Percentiles rank a stretch among this genome's conserved stretches.
phyloP scores from a whole-genome alignment of 2,113 vertebrate genomes.

The Melanocharis versteri region DNA sequence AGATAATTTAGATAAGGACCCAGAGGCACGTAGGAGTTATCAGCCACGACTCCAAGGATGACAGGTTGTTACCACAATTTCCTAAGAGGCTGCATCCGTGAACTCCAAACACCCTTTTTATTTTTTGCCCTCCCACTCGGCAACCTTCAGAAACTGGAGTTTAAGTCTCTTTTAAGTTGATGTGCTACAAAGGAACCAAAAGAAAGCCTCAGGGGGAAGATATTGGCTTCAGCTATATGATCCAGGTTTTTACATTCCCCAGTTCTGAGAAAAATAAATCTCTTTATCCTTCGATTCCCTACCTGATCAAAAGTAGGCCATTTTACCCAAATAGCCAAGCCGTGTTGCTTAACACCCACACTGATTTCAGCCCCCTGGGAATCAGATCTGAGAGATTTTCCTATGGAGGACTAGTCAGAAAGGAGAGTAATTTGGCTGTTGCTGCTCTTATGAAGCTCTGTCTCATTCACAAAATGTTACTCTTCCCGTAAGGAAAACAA shows the following conservation, averaged over 20 bases:
- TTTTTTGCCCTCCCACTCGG: neutral
- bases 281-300: neutral
- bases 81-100: neutral
- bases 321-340: conserved; percentile 1
- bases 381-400: conserved; percentile 12
- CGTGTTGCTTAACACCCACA: neutral
- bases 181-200: conserved; percentile 20
- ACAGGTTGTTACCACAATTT: conserved; percentile 5
- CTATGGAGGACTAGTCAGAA: neutral
- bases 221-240: conserved; percentile 11
- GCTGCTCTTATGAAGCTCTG: neutral
- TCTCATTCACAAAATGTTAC: neutral
- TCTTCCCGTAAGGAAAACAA: neutral
- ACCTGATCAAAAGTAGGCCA: conserved; percentile 22
- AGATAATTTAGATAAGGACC: conserved; percentile 15
- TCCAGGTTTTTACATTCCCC: conserved; percentile 1
- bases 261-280: neutral
- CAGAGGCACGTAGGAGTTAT: neutral
- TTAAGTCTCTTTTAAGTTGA: conserved; percentile 23
- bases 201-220: conserved; percentile 19
- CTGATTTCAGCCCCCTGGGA: neutral
- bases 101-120: neutral
- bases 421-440: neutral
- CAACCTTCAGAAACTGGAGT: neutral
- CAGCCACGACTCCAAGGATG: neutral